phyloP scores from a whole-genome alignment of 1,140 invertebrate species.

The Harlomillsia oculata region DNA sequence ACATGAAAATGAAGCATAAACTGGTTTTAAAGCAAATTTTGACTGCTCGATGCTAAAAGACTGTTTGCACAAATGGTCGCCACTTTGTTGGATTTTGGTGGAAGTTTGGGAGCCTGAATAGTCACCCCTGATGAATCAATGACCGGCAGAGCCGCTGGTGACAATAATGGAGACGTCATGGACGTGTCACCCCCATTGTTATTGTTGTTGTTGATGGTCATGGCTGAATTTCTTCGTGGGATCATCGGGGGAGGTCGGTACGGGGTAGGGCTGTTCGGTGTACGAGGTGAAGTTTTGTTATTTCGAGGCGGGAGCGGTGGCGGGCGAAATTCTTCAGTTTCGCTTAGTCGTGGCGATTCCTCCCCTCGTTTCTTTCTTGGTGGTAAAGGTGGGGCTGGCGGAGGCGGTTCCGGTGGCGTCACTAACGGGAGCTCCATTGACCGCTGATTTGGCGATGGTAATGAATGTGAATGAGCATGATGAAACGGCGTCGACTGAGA shows the following conservation, averaged over 20 bases:
- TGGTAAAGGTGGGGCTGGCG: constrained; percentile 46
- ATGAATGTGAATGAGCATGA: constrained; percentile 43
- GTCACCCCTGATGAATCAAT: too few relatives aligned
- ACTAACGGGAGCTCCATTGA: constrained; percentile 40
- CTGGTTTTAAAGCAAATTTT: too few relatives aligned
- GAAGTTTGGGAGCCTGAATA: too few relatives aligned
- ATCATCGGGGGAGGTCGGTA: constrained; percentile 28
- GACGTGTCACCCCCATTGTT: neutral
- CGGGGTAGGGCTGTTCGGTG: constrained; percentile 26
- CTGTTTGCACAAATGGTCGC: neutral
- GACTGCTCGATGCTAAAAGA: too few relatives aligned
- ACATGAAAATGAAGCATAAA: too few relatives aligned
- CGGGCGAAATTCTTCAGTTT: neutral
- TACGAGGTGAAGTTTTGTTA: constrained; percentile 28
- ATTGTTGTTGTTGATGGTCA: neutral
- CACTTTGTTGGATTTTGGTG: neutral
- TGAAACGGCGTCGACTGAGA: constrained; percentile 45
- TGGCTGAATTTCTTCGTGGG: constrained; percentile 31
- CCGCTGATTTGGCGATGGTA: too few relatives aligned
- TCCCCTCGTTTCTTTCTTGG: constrained; percentile 51
- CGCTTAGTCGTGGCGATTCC: constrained; percentile 41
- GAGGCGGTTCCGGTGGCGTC: constrained; percentile 40
- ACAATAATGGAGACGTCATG: neutral
- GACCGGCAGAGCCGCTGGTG: neutral
- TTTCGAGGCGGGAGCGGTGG: constrained; percentile 32